Evolutionary conservation across 2,888 invertebrate species (phyloP).

Genomic region (Abrostola tripartita): DNA sequence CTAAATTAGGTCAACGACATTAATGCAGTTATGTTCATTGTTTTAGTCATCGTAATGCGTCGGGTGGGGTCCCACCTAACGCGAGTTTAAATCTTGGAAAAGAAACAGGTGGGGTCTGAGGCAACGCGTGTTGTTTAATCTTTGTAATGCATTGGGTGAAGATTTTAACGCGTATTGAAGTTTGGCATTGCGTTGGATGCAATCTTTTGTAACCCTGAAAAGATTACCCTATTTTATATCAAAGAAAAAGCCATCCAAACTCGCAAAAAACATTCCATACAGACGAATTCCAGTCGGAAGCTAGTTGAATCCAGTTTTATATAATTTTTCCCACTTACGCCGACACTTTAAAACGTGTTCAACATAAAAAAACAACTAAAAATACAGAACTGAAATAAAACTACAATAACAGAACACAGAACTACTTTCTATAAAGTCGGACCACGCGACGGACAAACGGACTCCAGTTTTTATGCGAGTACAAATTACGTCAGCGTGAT

Average conservation of each 20-base stretch:
- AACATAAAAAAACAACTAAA: neutral
- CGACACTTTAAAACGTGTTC: neutral
- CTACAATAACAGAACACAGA: constrained; percentile 31
- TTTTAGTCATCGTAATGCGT: no score
- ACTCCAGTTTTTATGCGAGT: constrained; percentile 48
- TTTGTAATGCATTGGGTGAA: neutral
- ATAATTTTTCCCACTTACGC: neutral
- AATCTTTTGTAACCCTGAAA: no score
- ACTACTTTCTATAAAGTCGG: constrained; percentile 51
- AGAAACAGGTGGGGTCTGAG: neutral
- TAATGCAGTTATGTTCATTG: no score
- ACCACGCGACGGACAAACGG: constrained; percentile 43
- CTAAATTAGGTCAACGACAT: no score
- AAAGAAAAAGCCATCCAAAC: no score
- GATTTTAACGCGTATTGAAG: no score
- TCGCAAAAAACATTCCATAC: no score
- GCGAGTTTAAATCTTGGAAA: neutral
- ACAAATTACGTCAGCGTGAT: constrained; percentile 39
- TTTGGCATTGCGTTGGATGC: no score
- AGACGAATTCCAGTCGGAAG: no score
- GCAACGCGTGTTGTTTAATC: neutral
- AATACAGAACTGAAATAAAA: neutral
- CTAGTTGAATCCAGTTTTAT: no score
- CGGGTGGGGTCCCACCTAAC: neutral
- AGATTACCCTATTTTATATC: no score